Conservation (phyloP, 2,113 vertebrate species). For the Nyctereutes procyonoides region DNA sequence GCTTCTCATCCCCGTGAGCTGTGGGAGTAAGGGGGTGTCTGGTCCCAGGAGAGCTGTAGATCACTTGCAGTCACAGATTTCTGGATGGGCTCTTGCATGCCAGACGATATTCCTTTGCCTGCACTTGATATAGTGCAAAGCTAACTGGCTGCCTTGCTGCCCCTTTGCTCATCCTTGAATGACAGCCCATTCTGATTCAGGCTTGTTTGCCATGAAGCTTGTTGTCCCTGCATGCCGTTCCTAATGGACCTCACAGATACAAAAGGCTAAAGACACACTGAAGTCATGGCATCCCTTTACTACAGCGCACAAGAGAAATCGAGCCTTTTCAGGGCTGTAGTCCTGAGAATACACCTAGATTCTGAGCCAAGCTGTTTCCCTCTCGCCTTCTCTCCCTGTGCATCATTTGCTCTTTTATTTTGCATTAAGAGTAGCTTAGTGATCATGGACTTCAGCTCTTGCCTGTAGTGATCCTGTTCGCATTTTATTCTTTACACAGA, state of each 20-base stretch:
- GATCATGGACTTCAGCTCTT: constrained; percentile 81
- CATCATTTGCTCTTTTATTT: constrained; percentile 74
- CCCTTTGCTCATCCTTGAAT: constrained; percentile 70
- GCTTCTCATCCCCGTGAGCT: constrained; percentile 82
- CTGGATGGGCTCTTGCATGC: constrained; percentile 44
- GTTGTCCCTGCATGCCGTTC: constrained; percentile 60
- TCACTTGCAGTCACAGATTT: constrained; percentile 75
- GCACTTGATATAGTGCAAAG: constrained; percentile 63
- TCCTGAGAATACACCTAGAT: constrained; percentile 62
- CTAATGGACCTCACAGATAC: constrained; percentile 71
- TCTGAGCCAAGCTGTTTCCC: constrained; percentile 64
- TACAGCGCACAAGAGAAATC: constrained; percentile 2
- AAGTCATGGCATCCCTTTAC: constrained; percentile 80
- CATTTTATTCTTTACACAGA: constrained; percentile 89
- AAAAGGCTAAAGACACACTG: constrained; percentile 72
- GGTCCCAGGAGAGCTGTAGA: constrained; percentile 73
- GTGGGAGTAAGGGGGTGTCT: constrained; percentile 28
- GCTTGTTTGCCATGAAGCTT: constrained; percentile 76
- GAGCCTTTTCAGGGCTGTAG: constrained; percentile 64
- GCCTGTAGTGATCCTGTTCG: constrained; percentile 82
- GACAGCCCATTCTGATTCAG: constrained; percentile 71
- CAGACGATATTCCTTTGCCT: constrained; percentile 62
- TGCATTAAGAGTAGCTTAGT: constrained; percentile 68
- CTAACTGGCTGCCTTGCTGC: constrained; percentile 64
- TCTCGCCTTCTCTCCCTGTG: constrained; percentile 27